phyloP scores from a whole-genome alignment of 2,888 invertebrate genomes.

The Mechanitis mazaeus region DNA sequence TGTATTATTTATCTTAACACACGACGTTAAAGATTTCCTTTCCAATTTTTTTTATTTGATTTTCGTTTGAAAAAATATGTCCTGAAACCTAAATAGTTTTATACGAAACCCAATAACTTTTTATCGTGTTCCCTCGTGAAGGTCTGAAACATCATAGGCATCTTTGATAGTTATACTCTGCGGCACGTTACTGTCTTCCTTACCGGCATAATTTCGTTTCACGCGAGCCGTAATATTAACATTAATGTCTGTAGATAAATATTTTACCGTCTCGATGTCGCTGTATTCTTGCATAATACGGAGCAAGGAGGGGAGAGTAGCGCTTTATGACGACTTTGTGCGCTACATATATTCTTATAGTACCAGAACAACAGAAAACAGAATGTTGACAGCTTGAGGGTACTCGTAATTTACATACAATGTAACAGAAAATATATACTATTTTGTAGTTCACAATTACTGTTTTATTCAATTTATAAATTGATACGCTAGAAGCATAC shows the following conservation, averaged over 20 bases:
- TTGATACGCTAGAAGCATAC: no score
- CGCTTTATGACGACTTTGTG: no score
- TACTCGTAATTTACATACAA: no score
- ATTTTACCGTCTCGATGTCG: not conserved
- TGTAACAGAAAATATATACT: no score
- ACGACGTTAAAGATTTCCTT: constrained; percentile 2
- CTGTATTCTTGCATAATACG: not conserved
- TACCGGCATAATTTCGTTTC: not conserved
- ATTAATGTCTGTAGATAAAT: constrained; percentile 5
- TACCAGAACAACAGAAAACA: no score
- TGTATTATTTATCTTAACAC: constrained; percentile 8
- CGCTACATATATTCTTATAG: no score
- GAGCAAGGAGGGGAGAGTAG: no score
- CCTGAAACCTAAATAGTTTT: no score
- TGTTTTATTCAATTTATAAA: no score
- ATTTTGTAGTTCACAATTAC: no score
- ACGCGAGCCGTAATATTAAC: not conserved
- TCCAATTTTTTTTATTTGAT: constrained; percentile 8
- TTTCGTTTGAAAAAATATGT: constrained; percentile 2
- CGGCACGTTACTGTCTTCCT: not conserved
- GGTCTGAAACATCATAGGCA: constrained; percentile 1
- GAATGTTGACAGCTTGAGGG: no score
- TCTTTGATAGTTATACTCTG: not conserved
- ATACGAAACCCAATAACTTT: not conserved
- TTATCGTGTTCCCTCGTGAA: not conserved